These are phyloP conservation scores for Oreohelix idahoensis DNA, from an alignment of 1,140 invertebrate species.

Conservation along the genomic window DNA sequence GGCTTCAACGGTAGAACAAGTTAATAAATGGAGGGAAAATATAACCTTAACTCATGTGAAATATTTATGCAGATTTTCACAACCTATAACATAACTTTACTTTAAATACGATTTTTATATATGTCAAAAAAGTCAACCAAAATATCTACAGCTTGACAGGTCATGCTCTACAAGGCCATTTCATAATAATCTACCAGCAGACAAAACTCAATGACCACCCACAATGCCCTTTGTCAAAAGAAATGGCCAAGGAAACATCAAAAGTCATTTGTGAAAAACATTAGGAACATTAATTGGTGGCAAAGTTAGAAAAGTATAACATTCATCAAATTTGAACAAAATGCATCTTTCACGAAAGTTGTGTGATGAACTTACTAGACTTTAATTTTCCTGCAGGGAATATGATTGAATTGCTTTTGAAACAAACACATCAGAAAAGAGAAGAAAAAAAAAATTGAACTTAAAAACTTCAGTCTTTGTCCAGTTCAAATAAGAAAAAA, in stretches of 20 bases:
- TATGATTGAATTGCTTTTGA: neutral
- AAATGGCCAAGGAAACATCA: neutral
- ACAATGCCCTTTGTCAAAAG: neutral
- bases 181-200: neutral
- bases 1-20: too few relatives aligned
- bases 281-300: neutral
- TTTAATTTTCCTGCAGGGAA: conserved; percentile 54
- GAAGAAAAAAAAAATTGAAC: too few relatives aligned
- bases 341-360: conserved; percentile 1
- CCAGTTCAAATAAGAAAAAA: too few relatives aligned
- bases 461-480: too few relatives aligned
- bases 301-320: conserved; percentile 22
- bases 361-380: conserved; percentile 53
- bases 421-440: too few relatives aligned
- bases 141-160: neutral
- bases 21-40: too few relatives aligned
- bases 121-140: too few relatives aligned
- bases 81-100: too few relatives aligned
- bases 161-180: neutral
- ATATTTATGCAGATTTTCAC: too few relatives aligned
- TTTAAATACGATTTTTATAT: too few relatives aligned
- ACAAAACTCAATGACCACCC: neutral
- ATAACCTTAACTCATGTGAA: too few relatives aligned
- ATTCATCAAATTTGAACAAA: conserved; percentile 14
- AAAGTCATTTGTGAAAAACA: neutral